Evolutionary conservation across 2,113 vertebrate species (phyloP), one percentile per base, ranked within the genome.

Genomic region (Nesogale talazaci): DNA sequence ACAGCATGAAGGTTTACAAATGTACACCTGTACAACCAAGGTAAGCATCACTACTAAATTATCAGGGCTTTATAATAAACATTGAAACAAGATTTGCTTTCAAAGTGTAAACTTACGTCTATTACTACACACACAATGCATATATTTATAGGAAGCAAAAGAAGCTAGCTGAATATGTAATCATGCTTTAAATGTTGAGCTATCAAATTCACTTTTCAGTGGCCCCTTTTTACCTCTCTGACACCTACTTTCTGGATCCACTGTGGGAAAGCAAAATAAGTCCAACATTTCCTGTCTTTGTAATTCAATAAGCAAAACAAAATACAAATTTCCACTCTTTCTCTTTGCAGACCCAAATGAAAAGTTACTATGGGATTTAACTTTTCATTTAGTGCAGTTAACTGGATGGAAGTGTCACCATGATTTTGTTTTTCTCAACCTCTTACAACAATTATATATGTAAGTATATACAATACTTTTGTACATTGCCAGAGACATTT

Each of bases 1-100:
- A 99, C 99, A 99, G 99, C 99, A 98, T 99, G 98, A 99, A 99
- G 99, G 99, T 99, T 99, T 99, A 99, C 99, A 99, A 99, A 99
- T 99, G 98, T 99, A 99, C 99, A 99, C 99, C 99, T 99, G 99
- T 99, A 99, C 99, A 99, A 98, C 99, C 98, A 98, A 99, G 98
- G 98, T 98, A 98, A 99, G 98, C 98, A 96, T 99, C 98, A 99
- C 98, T 99, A 99, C 98, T 98, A 98, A 99, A 99, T 99, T 98
- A 99, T 99, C 99, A 99, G 99, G 98, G 99, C 98, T 99, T 98
- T 98, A 98, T 99, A 98, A 98, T 98, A 97, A 99, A 99, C 99
- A 98, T 97, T 93, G 97, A 99, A 98, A 99, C 97, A 92, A 99
- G 97, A 98, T 98, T 96, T 97, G 95, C 97, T 98, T 98, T 98